Evolutionary conservation across 2,888 invertebrate species (phyloP).

Genomic region (Thelaira solivaga): DNA sequence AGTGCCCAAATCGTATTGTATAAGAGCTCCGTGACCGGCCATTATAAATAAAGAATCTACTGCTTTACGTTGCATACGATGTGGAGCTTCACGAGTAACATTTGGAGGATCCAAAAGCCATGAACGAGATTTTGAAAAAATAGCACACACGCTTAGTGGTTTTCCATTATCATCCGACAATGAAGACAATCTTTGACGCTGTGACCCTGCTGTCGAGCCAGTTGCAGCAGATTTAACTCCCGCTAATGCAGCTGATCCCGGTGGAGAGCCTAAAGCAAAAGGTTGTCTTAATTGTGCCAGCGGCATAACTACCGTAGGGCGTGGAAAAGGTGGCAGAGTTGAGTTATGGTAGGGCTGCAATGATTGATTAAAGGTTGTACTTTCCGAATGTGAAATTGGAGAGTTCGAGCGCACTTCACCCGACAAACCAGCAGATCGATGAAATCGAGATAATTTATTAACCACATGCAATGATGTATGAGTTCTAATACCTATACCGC

Average conservation of each 20-base stretch:
- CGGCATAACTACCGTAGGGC: constrained; percentile 87
- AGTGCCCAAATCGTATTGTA: constrained; percentile 93
- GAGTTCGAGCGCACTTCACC: constrained; percentile 85
- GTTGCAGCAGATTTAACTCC: constrained; percentile 57
- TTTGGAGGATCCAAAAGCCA: constrained; percentile 81
- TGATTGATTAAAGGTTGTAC: constrained; percentile 75
- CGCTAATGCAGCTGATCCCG: constrained; percentile 67
- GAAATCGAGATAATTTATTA: constrained; percentile 95
- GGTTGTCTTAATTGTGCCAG: constrained; percentile 91
- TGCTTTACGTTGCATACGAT: constrained; percentile 79
- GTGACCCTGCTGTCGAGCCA: constrained; percentile 74
- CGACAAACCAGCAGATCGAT: constrained; percentile 94
- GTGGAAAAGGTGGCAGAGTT: constrained; percentile 92
- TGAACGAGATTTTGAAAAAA: constrained; percentile 86
- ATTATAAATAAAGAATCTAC: constrained; percentile 93
- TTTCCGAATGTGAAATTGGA: constrained; percentile 78
- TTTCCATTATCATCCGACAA: constrained; percentile 83
- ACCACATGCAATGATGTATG: constrained; percentile 96
- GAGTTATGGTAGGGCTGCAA: constrained; percentile 88
- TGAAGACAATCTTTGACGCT: constrained; percentile 83
- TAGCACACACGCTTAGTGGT: constrained; percentile 87
- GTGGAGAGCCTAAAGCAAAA: constrained; percentile 74
- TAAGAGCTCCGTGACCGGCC: constrained; percentile 90
- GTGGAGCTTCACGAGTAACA: constrained; percentile 75
- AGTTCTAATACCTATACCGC: constrained; percentile 92